Evolutionary conservation across 2,888 invertebrate genomes (phyloP), one percentile per base, ranked within the genome.

Genomic region (Lepidochrysops patricia): DNA sequence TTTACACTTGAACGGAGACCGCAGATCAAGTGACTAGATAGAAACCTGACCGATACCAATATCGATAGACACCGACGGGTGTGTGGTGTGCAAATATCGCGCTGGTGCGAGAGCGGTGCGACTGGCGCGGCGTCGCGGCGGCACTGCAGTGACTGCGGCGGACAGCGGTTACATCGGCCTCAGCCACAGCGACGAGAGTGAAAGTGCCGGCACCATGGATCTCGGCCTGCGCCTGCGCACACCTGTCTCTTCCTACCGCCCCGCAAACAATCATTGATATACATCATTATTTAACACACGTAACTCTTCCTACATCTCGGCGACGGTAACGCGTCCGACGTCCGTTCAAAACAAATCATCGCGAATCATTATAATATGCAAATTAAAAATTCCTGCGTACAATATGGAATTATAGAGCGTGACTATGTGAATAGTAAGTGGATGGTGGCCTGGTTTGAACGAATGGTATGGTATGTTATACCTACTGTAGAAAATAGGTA

Each of bases 191-290:
- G 72, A 63, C 76, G 84, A 87, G 76, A 89, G 89, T 89, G 89
- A 89, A 89, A 89, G 89, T 86, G 79, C 78, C 76, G 76, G 75
- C 75, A 79, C 74, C 76, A 72, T 72, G 80, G 83, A 85, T 82
- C 79, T 72, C 66, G 63, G 60, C 66, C 70, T 74, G 72, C 71
- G 70, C 71, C 75, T 70, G 69, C 71, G 70, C 76, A 82, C 84
- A 82, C 84, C 83, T 81, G 80, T 73, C 72, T 75, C 70, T 72
- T 70, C 72, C 63, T 63, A 60, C 54, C 60, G 61, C 62, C 58
- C 60, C 62, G 60, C 66, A 62, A 67, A 64, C 49, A 54, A 59
- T 49, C 61, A 32, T 32, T 43, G 35, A 58, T 50, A 60, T 62
- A 57, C 60, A 19, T 48, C 48, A 62, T 63, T 64, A 68, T 63